Percentiles rank a stretch among this genome's conserved stretches.
Conservation (phyloP, 2,113 vertebrate species). For the Rhynchomys soricoides region DNA sequence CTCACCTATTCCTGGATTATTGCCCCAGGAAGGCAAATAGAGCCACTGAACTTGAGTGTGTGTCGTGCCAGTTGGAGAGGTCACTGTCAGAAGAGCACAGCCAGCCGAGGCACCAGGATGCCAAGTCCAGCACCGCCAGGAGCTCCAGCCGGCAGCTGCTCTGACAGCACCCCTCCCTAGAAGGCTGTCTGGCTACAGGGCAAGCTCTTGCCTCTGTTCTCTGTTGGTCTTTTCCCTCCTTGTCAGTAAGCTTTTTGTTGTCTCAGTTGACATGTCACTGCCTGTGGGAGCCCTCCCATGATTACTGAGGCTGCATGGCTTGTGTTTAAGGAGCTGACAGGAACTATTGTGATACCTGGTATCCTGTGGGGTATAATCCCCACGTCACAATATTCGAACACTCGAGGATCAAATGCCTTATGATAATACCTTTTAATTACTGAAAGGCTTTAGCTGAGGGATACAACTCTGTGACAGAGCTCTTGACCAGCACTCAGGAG, state of each 20-base stretch:
- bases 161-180: neutral
- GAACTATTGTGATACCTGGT: neutral
- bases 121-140: neutral
- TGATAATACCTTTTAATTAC: neutral
- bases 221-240: neutral
- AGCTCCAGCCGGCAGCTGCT: neutral
- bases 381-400: neutral
- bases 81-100: neutral
- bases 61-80: neutral
- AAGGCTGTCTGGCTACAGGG: neutral
- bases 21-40: conserved; percentile 57
- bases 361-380: neutral
- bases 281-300: neutral
- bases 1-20: neutral
- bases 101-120: neutral
- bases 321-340: conserved; percentile 2
- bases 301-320: neutral
- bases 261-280: conserved; percentile 15
- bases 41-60: neutral
- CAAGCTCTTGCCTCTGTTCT: neutral
- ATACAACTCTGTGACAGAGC: neutral
- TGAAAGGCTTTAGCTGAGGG: neutral
- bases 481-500: neutral
- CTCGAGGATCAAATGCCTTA: neutral
- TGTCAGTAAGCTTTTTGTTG: neutral